Evolutionary conservation across 2,797 vertebrate species (phyloP).

Genomic region (Eulemur mongoz): DNA sequence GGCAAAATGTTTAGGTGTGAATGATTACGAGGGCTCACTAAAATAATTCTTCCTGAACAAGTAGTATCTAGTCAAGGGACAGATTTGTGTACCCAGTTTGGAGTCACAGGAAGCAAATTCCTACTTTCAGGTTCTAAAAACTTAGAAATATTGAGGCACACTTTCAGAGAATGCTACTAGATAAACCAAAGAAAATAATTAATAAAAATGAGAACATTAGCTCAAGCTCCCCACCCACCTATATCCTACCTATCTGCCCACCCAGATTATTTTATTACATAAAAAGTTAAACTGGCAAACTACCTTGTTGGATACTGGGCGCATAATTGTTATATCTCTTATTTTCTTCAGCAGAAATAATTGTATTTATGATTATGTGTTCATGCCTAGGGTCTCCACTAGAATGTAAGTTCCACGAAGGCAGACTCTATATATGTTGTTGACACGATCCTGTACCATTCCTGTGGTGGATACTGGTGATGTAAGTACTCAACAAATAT

Average conservation of each 20-base stretch:
- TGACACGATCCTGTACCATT: neutral
- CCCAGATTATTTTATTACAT: neutral
- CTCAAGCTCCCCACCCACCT: fast-evolving
- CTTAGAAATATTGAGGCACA: neutral
- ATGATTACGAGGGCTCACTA: neutral
- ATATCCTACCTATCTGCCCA: neutral
- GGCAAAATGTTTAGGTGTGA: neutral
- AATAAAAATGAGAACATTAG: neutral
- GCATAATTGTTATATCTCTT: neutral
- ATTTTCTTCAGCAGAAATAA: neutral
- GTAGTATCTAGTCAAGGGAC: neutral
- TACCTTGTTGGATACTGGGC: neutral
- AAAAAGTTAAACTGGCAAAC: neutral
- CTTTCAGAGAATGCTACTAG: neutral
- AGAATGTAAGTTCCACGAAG: neutral
- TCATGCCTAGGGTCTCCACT: fast-evolving
- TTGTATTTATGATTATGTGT: neutral
- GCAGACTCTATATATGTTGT: neutral
- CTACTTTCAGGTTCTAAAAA: neutral
- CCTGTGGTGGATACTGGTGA: neutral
- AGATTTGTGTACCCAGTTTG: neutral
- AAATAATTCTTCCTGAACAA: neutral
- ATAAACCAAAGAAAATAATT: neutral
- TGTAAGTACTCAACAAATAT: neutral
- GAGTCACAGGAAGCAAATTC: neutral